Evolutionary conservation across 2,797 vertebrate genomes (phyloP), one percentile per base, ranked within the genome.

Genomic region (Pangasius krempfi): DNA sequence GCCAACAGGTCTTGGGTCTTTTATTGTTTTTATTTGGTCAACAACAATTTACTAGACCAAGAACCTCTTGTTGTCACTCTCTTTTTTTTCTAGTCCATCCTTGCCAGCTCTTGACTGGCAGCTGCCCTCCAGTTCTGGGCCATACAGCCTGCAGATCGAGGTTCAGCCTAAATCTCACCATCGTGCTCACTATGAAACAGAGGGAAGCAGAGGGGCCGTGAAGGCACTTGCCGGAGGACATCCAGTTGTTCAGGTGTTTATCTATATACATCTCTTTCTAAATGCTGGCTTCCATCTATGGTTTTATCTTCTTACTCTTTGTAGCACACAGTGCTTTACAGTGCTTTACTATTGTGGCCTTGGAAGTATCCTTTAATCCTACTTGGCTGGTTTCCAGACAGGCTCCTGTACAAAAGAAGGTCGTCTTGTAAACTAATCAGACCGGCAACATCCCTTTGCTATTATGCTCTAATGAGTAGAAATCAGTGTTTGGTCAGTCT

Each of bases 121-220:
- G 95, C 95, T 99, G 94, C 97, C 98, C 0, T 98, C 98, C 91
- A 97, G 97, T 95, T 98, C 98, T 1, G 98, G 98, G 56, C 97
- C 98, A 0, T 98, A 97, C 2, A 98, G 98, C 91, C 97, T 99
- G 72, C 96, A 97, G 92, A 98, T 99, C 1, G 97, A 98, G 10
- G 97, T 99, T 91, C 98, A 99, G 95, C 98, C 98, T 66, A 99
- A 98, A 93, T 98, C 98, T 76, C 98, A 99, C 94, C 98, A 99
- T 95, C 94, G 98, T 47, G 98, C 98, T 91, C 98, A 99, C 93
- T 99, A 99, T 0, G 98, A 99, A 96, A 99, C 98, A 0, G 98
- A 99, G 93, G 98, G 98, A 91, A 99, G 98, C 92, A 94, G 98
- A 89, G 98, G 98, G 18, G 98, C 98, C 0, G 98, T 99, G 93